Percentiles rank a stretch among this genome's conserved stretches.
These are phyloP conservation scores for Karalla daura DNA, from an alignment of 2,797 vertebrate species.

Conservation along the genomic window DNA sequence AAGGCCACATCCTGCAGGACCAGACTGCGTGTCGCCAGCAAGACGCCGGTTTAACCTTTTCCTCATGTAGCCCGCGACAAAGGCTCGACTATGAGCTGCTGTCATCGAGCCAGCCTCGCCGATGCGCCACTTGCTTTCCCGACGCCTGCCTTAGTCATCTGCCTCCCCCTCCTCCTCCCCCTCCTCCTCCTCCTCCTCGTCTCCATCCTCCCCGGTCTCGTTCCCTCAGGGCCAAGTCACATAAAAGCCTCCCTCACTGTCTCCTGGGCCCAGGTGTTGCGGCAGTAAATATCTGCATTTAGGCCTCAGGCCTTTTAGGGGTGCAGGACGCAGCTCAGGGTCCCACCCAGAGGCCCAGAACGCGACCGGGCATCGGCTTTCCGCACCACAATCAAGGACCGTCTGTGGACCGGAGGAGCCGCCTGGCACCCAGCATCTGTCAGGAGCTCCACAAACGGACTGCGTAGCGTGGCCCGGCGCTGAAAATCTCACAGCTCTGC, in stretches of 20 bases:
- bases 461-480: too few species aligned
- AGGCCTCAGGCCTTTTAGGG: conserved; percentile 55
- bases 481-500: conserved; percentile 7
- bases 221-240: conserved; percentile 31
- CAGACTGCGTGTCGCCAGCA: conserved; percentile 20
- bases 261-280: conserved; percentile 51
- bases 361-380: background rate
- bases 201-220: conserved; percentile 17
- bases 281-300: conserved; percentile 65
- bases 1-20: conserved; percentile 28
- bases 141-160: conserved; percentile 35
- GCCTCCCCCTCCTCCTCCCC: conserved; percentile 15
- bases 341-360: conserved; percentile 11
- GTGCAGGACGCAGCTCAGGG: background rate
- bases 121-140: conserved; percentile 40
- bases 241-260: conserved; percentile 19
- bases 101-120: conserved; percentile 27
- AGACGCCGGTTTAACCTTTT: conserved; percentile 32
- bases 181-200: conserved; percentile 23
- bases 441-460: conserved; percentile 15
- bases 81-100: conserved; percentile 20
- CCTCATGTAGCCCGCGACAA: conserved; percentile 26
- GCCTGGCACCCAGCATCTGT: conserved; percentile 13
- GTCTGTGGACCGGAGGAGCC: background rate
- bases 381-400: background rate